A percentile compares a stretch with the other conserved stretches of the same genome.
These are phyloP conservation scores for Drosophila hamatofila DNA, from an alignment of 2,888 invertebrate species.

Conservation along the genomic window DNA sequence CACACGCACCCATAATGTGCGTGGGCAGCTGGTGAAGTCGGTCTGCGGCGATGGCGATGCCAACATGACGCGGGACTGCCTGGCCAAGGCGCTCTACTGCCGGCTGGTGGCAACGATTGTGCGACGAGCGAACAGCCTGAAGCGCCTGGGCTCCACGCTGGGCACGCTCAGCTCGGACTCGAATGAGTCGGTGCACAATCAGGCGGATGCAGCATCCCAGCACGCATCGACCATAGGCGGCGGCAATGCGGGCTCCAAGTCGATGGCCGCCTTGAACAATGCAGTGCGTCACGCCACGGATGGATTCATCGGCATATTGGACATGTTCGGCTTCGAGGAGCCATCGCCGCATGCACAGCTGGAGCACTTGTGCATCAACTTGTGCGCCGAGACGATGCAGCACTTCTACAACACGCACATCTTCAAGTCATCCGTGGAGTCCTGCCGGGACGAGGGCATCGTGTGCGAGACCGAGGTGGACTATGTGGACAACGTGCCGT, in stretches of 20 bases:
- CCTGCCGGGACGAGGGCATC: constrained; percentile 97
- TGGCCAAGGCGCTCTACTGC: constrained; percentile 96
- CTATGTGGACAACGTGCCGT: constrained; percentile 97
- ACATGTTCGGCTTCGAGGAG: constrained; percentile 99
- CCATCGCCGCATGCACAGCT: constrained; percentile 93
- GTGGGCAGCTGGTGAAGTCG: constrained; percentile 92
- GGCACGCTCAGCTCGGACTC: constrained; percentile 94
- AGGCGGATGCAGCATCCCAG: constrained; percentile 93
- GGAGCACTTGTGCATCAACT: constrained; percentile 97
- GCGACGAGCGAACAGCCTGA: constrained; percentile 95
- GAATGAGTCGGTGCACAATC: constrained; percentile 95
- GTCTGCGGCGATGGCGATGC: constrained; percentile 94
- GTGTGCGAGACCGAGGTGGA: constrained; percentile 95
- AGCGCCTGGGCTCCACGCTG: constrained; percentile 92
- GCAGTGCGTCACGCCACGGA: constrained; percentile 97
- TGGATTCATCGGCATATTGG: constrained; percentile 97
- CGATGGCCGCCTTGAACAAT: constrained; percentile 96
- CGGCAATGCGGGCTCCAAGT: constrained; percentile 92
- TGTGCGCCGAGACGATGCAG: constrained; percentile 98
- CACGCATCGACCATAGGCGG: constrained; percentile 92
- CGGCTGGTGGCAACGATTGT: constrained; percentile 97
- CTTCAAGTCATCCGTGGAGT: constrained; percentile 96
- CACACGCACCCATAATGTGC: constrained; percentile 91
- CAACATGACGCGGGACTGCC: constrained; percentile 94
- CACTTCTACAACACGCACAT: constrained; percentile 99